phyloP scores from a whole-genome alignment of 2,888 invertebrate genomes.

The Tipula helvola region DNA sequence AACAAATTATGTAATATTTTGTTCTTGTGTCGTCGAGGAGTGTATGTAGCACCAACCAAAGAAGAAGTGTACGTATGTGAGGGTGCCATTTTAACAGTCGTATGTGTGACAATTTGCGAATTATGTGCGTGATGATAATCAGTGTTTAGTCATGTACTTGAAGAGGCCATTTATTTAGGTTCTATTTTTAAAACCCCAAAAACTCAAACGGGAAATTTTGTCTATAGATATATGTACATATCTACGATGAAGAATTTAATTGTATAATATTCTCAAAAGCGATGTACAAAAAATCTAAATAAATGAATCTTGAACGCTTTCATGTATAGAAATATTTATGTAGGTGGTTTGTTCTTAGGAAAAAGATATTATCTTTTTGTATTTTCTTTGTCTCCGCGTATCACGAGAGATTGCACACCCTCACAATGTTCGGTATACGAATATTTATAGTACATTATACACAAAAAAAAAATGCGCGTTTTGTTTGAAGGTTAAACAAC shows the following conservation, averaged over 20 bases:
- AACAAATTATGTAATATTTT: background rate
- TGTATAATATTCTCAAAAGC: background rate
- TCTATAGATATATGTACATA: background rate
- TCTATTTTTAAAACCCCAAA: background rate
- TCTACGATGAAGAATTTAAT: background rate
- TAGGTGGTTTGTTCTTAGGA: background rate
- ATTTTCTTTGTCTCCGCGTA: background rate
- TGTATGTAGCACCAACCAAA: background rate
- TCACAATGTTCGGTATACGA: background rate
- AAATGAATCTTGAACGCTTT: background rate
- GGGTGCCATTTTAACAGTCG: background rate
- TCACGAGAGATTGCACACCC: background rate
- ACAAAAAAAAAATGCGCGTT: background rate
- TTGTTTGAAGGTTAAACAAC: background rate
- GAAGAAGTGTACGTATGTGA: background rate
- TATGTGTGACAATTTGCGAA: background rate
- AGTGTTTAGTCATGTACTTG: background rate
- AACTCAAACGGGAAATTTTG: background rate
- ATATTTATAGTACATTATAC: background rate
- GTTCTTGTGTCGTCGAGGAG: background rate
- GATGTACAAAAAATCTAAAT: background rate
- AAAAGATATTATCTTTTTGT: background rate
- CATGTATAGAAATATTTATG: background rate
- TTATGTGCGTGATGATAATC: background rate
- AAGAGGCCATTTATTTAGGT: background rate